These are phyloP conservation scores for Nothoprocta pentlandii DNA, from an alignment of 2,113 vertebrate genomes.

Conservation along the genomic window DNA sequence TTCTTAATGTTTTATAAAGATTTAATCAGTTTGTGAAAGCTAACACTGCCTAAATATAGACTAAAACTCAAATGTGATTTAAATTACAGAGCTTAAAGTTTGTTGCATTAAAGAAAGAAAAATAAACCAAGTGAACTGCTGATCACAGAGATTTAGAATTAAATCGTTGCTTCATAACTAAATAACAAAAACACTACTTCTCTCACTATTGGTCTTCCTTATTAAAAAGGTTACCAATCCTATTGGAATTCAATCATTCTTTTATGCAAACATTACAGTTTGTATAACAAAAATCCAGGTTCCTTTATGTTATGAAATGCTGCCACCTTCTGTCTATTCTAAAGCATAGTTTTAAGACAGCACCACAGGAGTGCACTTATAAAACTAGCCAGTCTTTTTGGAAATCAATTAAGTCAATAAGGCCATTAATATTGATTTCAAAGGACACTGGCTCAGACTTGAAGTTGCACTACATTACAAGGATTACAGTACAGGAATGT, in stretches of 20 bases:
- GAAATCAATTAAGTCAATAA: neutral
- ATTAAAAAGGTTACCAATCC: neutral
- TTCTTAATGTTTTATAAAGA: neutral
- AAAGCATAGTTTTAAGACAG: neutral
- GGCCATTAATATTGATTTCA: neutral
- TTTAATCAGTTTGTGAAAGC: neutral
- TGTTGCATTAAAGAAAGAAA: neutral
- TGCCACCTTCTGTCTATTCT: constrained; percentile 32
- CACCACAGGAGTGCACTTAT: neutral
- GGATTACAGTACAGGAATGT: neutral
- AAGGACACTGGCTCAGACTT: neutral
- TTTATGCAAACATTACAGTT: neutral
- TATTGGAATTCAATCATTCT: accelerated
- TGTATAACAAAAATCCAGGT: neutral
- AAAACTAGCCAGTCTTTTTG: neutral
- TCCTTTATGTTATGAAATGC: constrained; percentile 19
- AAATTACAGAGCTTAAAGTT: neutral
- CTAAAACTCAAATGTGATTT: neutral
- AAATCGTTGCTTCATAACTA: neutral
- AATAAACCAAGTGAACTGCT: neutral
- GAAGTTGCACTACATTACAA: neutral
- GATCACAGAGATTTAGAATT: neutral
- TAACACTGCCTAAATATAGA: neutral
- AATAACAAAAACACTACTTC: neutral
- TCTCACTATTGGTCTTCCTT: neutral